Evolutionary conservation across 2,797 vertebrate genomes (phyloP), one percentile per base, ranked within the genome.

Genomic region (Esox masquinongy): DNA sequence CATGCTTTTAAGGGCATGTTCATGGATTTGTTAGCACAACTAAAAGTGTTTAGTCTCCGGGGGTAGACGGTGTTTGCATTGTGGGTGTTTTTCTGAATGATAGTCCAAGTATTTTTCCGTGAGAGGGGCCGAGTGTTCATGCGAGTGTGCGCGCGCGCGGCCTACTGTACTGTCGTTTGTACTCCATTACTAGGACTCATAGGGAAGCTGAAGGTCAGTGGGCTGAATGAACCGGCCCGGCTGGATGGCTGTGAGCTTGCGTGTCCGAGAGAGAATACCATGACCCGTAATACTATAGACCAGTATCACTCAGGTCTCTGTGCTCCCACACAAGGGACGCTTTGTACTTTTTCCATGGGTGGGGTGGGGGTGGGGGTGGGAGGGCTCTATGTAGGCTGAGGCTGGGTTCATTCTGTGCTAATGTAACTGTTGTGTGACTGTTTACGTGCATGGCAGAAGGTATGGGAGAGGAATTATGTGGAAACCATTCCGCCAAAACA

Each of bases 161-260:
- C 78, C 72, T n/a, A 68, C 77, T 75, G 78, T 79, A 86, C 39
- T 87, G 87, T 85, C 87, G 87, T 88, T 88, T 88, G 86, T 91
- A 88, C 75, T 68, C 85, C 81, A 86, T 84, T 90, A 87, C 88
- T 87, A 89, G 87, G 88, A 86, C 88, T 86, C 47, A 78, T 68
- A 81, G 88, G 83, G 84, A 82, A 12, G 73, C 88, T 91, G 90
- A 92, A 93, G 92, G 92, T 93, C 91, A 93, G 84, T 77, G 80
- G 87, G 88, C 83, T 82, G 89, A 87, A 82, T 82, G 85, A 85
- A 74, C 67, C 19, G 64, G 75, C 86, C 74, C 9, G 71, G 31
- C 79, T 72, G 75, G 79, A 82, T 16, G 15, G 34, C 77, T 74
- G 1, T 66, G 70, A 29, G 22, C 51, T 47, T 43, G 61, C 31